A percentile compares a stretch with the other conserved stretches of the same genome.
Conservation (phyloP, 2,797 vertebrate species). For the Geotria australis region DNA sequence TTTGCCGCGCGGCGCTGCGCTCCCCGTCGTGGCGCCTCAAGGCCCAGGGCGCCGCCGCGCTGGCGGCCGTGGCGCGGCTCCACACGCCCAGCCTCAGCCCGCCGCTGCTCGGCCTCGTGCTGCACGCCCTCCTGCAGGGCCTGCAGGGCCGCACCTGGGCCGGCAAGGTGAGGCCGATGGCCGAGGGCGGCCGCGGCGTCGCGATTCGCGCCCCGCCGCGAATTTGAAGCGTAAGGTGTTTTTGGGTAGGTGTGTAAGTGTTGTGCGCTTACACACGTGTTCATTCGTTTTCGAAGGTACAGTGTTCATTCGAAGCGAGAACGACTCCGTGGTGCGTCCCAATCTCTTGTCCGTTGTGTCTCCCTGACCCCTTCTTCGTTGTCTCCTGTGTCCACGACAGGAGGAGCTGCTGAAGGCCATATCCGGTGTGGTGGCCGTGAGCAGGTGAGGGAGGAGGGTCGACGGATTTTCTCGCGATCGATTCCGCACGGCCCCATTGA, state of each 20-base stretch:
- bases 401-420: constrained; percentile 83
- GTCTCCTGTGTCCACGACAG: constrained; percentile 9
- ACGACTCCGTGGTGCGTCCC: too few species aligned
- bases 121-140: constrained; percentile 49
- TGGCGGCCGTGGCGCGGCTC: constrained; percentile 72
- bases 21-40: constrained; percentile 99
- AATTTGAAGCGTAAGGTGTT: too few species aligned
- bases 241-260: too few species aligned
- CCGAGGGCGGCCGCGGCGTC: too few species aligned
- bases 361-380: too few species aligned
- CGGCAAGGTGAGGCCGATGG: constrained; percentile 37
- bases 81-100: constrained; percentile 56
- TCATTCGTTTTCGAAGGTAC: too few species aligned
- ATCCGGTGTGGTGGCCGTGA: constrained; percentile 44
- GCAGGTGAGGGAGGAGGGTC: constrained; percentile 23
- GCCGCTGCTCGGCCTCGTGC: constrained; percentile 57
- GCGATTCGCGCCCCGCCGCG: too few species aligned
- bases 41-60: constrained; percentile 68
- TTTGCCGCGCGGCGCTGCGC: constrained; percentile 73
- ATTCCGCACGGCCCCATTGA: too few species aligned
- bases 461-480: too few species aligned
- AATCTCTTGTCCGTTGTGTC: too few species aligned
- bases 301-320: too few species aligned
- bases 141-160: constrained; percentile 70
- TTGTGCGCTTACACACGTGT: too few species aligned